Base-by-base conservation (phyloP, 1,140 invertebrate genomes). In the Protaetia brevitarsis region DNA sequence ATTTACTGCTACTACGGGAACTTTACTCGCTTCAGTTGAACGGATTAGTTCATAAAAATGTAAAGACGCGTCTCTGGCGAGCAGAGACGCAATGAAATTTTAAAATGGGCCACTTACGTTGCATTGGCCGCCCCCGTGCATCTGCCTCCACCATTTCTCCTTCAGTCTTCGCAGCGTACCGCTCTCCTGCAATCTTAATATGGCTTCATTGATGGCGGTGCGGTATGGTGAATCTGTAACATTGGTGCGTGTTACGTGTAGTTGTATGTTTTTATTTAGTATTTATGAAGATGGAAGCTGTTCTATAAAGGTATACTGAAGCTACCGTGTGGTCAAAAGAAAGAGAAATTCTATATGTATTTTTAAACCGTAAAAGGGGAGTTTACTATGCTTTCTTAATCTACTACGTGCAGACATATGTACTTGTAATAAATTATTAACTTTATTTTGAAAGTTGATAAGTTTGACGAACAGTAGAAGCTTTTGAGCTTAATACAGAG, bases 131-230 rank as follows among this genome's bases (percentile, higher is more conserved):
- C 80, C 79, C 5, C 81, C 81, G 23, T 77, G 76, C 66, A 77
- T 82, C 66, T 87, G 80, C 71, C 85, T 84, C 93, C 93, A 95
- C 92, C 92, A 95, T 75, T 87, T 91, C 2, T 85, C 80, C 74
- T 93, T 94, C 1, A 95, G 72, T 3, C 84, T 74, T 57, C 85
- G 81, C 0, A 95, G 75, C 13, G 78, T 78, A 1, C 91, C 92
- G 21, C 82, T 83, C 77, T 95, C 93, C 75, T 92, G 90, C 2
- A 95, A 76, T 68, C 83, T 83, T 3, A 95, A 73, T 19, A 95
- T 88, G 5, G 89, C 86, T 19, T 83, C 82, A 71, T 84, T 90
- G 41, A 91, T 84, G 3, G 80, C 76, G 0, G 85, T 88, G 19
- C 88, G 77, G 71, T 89, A 90, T 0, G 85, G 85, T 0, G 89